Percentiles rank a stretch among this genome's conserved stretches.
Conservation (phyloP, 2,113 vertebrate genomes). For the Phylloscopus whistleri region DNA sequence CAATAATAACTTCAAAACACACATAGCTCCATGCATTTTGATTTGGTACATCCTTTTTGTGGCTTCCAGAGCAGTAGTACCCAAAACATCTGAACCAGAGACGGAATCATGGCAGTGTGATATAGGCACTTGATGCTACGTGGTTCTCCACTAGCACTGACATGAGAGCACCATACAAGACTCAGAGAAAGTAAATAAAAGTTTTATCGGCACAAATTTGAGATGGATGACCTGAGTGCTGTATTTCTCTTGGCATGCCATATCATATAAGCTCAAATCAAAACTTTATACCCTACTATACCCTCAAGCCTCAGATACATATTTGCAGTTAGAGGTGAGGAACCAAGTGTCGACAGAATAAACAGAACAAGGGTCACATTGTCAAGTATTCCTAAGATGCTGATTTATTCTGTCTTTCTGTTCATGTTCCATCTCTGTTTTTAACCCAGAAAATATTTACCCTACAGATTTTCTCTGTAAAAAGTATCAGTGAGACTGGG, state of each 20-base stretch:
- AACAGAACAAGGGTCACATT: background rate
- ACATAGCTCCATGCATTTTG: background rate
- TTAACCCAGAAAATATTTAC: background rate
- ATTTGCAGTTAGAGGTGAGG: background rate
- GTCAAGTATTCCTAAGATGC: background rate
- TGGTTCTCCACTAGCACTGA: background rate
- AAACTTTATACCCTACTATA: background rate
- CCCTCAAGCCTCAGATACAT: background rate
- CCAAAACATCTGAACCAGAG: background rate
- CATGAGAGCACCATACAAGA: background rate
- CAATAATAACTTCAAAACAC: background rate
- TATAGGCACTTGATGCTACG: background rate
- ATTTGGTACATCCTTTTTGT: background rate
- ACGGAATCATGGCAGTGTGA: background rate
- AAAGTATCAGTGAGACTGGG: background rate
- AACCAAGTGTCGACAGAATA: background rate
- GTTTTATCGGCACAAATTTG: background rate
- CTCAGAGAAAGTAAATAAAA: background rate
- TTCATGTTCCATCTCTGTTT: background rate
- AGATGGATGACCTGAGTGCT: background rate
- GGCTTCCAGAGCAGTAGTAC: background rate
- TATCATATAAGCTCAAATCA: background rate
- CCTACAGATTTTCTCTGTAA: background rate
- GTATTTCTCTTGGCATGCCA: background rate
- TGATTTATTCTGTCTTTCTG: slow-evolving; percentile 1